Conservation (phyloP, 2,113 vertebrate species). For the Odontesthes bonariensis region DNA sequence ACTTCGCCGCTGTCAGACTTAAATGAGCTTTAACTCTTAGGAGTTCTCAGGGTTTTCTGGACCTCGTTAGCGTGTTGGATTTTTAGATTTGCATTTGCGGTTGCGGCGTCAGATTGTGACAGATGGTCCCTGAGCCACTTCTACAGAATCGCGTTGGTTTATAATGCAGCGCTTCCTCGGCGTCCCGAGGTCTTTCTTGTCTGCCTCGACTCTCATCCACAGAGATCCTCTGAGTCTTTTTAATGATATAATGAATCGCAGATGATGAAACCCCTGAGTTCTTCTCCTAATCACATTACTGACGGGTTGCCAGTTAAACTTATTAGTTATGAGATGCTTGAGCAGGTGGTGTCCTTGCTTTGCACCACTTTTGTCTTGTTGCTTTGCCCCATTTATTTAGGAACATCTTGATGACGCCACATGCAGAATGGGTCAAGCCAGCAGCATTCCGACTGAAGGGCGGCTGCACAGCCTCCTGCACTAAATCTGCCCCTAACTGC, state of each 20-base stretch:
- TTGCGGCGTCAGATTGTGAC: no score
- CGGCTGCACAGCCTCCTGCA: no score
- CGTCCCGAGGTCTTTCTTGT: neutral
- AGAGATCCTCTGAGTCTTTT: neutral
- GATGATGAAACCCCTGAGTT: neutral
- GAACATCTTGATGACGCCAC: no score
- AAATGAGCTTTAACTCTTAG: no score
- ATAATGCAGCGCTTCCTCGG: neutral
- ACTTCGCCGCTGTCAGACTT: no score
- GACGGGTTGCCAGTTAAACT: neutral
- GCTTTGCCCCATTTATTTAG: neutral
- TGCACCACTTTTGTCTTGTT: neutral
- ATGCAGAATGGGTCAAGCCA: neutral
- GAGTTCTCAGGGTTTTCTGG: no score
- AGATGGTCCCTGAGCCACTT: neutral
- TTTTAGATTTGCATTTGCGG: no score
- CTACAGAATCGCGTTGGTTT: neutral
- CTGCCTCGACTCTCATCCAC: neutral
- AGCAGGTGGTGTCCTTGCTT: neutral
- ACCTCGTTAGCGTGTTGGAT: no score
- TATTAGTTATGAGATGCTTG: no score
- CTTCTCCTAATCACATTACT: neutral
- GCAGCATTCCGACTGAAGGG: neutral
- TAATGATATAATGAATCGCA: neutral
- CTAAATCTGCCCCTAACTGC: no score